Percentiles rank a stretch among this genome's conserved stretches.
phyloP scores from a whole-genome alignment of 2,888 invertebrate genomes.

The Dryococelus australis region DNA sequence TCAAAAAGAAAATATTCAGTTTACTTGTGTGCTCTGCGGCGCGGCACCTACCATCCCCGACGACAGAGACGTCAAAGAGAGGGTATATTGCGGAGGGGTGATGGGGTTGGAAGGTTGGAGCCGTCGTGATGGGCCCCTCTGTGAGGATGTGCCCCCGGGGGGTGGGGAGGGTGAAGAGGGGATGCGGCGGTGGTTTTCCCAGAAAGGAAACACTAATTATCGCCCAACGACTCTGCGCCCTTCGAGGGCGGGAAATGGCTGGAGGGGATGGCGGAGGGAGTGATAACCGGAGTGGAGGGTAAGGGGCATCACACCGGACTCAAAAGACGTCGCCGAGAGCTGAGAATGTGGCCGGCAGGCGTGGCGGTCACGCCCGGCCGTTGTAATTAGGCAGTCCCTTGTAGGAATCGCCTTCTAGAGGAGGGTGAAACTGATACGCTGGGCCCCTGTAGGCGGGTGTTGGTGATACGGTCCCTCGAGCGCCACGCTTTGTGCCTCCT shows the following conservation, averaged over 20 bases:
- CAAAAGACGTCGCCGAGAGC: background rate
- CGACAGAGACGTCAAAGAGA: too few relatives aligned
- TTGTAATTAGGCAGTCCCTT: background rate
- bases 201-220: constrained; percentile 7
- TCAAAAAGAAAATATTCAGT: too few relatives aligned
- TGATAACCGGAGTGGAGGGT: background rate
- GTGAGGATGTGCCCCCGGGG: background rate
- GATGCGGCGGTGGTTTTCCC: background rate
- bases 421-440: constrained; percentile 4
- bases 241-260: background rate
- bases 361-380: background rate
- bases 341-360: background rate
- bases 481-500: background rate
- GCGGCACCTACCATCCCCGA: too few relatives aligned
- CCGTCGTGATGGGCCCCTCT: background rate
- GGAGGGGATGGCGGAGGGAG: background rate
- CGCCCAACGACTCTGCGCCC: background rate
- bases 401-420: background rate
- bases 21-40: too few relatives aligned
- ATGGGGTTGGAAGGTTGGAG: background rate
- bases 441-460: background rate
- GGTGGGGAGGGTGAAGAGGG: background rate
- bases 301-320: background rate
- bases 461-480: constrained; percentile 2
- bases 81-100: background rate